Base-by-base conservation (phyloP, 2,797 vertebrate genomes). In the Lagocephalus sceleratus region DNA sequence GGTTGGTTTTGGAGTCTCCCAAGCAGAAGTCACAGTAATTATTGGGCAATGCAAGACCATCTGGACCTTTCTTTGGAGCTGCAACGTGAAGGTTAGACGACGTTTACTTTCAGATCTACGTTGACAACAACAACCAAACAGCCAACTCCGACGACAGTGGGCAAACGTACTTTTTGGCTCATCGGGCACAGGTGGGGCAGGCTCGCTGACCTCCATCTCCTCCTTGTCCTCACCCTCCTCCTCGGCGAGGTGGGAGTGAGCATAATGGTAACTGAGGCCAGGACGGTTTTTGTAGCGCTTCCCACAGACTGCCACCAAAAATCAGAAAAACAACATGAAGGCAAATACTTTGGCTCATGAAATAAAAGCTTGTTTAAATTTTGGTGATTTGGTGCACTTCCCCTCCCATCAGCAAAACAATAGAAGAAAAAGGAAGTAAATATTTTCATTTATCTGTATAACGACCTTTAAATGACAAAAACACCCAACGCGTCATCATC, bases 221-320 rank as follows among this genome's bases (percentile, higher is more conserved):
- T 97, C 96, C 61, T 94, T 94, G 53, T 97, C 94, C 3, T 97
- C 94, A 0, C 95, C 96, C 50, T 98, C 96, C 78, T 98, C 96
- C 64, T 98, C 95, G 0, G 94, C 96, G 90, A 98, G 85, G 88
- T 98, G 96, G 53, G 95, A 97, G 68, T 97, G 96, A 21, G 95
- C 91, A 39, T 98, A 97, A 87, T 98, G 96, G 82, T 98, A 97
- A 63, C 95, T 98, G 71, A 98, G 87, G n/a, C 95, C 95, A 0
- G 96, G 95, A 0, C 95, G 92, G 85, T 98, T 97, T 88, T 97
- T 98, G 89, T 98, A 98, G 29, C 95, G 94, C 63, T 98, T 98
- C 56, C 95, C 95, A 60, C 95, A 98, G 68, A 95, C 95, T 96
- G 87, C 17, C 72, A 39, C 73, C 66, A 66, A 70, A n/a, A 61